These are phyloP conservation scores for Ceyx melanurus DNA, from an alignment of 2,113 vertebrate genomes.

Conservation along the genomic window DNA sequence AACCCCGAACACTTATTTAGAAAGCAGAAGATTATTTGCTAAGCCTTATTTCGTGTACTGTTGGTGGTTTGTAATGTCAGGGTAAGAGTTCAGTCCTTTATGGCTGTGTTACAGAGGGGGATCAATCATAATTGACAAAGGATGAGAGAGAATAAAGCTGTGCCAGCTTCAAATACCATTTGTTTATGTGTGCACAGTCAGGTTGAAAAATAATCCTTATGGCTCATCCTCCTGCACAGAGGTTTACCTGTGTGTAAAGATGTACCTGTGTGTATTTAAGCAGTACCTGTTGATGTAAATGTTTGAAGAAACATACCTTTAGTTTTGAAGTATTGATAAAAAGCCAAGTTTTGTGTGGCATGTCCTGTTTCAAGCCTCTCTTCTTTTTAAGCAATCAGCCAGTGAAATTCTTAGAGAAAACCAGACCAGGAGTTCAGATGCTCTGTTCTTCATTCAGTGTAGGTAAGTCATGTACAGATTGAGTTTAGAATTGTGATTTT, in stretches of 20 bases:
- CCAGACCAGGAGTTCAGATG: constrained; percentile 92
- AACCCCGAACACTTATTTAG: not conserved
- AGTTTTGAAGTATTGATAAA: not conserved
- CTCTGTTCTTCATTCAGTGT: constrained; percentile 96
- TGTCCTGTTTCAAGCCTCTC: not conserved
- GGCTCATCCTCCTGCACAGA: not conserved
- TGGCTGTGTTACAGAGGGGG: not conserved
- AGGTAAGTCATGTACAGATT: constrained; percentile 75
- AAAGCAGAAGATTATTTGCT: not conserved
- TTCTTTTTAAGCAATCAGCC: constrained; percentile 83
- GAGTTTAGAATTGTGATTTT: not conserved
- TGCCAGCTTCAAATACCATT: not conserved
- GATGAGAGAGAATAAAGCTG: not conserved
- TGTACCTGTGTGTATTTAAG: not conserved
- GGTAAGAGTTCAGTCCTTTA: not conserved
- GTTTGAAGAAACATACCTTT: not conserved
- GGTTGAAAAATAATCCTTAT: not conserved
- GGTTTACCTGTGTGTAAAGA: no score
- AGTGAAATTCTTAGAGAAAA: constrained; percentile 92
- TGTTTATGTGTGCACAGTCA: not conserved
- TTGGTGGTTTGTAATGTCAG: not conserved
- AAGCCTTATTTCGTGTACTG: not conserved
- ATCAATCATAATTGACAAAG: not conserved
- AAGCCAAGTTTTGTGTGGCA: not conserved
- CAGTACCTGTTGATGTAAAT: not conserved